Base-by-base conservation (phyloP, 2,113 vertebrate species). In the Poecilia latipinna region DNA sequence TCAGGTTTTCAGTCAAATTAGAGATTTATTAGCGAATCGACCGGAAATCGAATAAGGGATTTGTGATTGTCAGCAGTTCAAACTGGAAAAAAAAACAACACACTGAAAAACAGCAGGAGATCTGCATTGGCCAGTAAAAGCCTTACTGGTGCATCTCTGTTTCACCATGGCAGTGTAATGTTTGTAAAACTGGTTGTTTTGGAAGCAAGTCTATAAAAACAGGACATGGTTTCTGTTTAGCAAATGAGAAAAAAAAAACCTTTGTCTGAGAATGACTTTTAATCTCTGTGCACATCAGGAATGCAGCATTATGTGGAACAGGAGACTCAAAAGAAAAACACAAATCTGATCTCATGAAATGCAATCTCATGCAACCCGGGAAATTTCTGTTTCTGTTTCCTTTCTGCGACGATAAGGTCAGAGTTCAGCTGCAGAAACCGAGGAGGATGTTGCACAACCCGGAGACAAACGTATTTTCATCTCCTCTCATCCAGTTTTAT, bases 401-500 rank as follows among this genome's bases (percentile, higher is more conserved):
- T 63, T 65, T 64, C 35, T 48, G 15, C 51, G 44, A 32, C 12
- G 62, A 31, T 2, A 4, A 37, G 39, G 29, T 70, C 39, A 62
- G n/a, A 73, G 70, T 22, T 77, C 57, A 75, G 22, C 31, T 2
- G 22, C 68, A 28, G 29, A 28, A 3, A 10, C 61, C 6, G 26
- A 2, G 35, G 35, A 29, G 28, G 11, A 1, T 37, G 26, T 28
- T 61, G 13, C 26, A 61, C 37, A 35, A 6, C 5, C 15, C 26
- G 29, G 29, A 61, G 35, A 62, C 42, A 3, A 24, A 26, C 39
- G 12, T 19, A 8, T 78, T 12, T 70, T 28, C 1, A 86, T 81
- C 70, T 82, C 66, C 67, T 73, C 78, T 75, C 3, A 31, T 76
- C 74, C 32, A 60, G 71, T 80, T 79, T 68, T 13, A 22, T 61